These are phyloP conservation scores for Spheniscus mendiculus DNA, from an alignment of 2,113 vertebrate genomes.

Conservation along the genomic window DNA sequence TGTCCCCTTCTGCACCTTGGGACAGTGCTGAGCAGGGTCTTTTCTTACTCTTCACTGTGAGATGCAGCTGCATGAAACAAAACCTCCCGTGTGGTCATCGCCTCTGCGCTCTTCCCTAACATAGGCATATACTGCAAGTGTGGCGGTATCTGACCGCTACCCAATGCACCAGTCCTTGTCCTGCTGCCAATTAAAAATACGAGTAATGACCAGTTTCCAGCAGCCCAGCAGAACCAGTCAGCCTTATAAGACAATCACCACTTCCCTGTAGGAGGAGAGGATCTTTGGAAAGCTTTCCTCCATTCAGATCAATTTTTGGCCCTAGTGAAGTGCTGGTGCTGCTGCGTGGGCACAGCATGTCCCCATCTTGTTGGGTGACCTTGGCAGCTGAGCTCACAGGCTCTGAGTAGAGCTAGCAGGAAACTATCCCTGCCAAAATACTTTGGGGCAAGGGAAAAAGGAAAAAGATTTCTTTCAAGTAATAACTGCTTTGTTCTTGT, in stretches of 20 bases:
- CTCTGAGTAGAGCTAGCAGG: neutral
- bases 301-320: neutral
- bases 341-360: neutral
- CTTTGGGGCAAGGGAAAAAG: neutral
- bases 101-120: neutral
- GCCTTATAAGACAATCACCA: neutral
- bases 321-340: neutral
- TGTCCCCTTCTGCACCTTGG: neutral
- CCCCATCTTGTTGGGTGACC: neutral
- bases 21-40: neutral
- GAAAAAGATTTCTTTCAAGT: neutral
- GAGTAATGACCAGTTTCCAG: neutral
- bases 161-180: neutral
- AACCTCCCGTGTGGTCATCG: fast-evolving
- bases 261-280: neutral
- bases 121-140: neutral
- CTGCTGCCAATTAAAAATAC: neutral
- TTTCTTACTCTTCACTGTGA: neutral
- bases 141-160: neutral
- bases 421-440: neutral
- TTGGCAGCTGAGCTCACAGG: neutral
- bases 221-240: neutral
- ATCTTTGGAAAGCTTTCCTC: neutral
- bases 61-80: neutral
- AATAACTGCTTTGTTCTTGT: neutral